These are phyloP conservation scores for Hermatobates lingyangjiaoensis DNA, from an alignment of 1,140 invertebrate genomes.

Conservation along the genomic window DNA sequence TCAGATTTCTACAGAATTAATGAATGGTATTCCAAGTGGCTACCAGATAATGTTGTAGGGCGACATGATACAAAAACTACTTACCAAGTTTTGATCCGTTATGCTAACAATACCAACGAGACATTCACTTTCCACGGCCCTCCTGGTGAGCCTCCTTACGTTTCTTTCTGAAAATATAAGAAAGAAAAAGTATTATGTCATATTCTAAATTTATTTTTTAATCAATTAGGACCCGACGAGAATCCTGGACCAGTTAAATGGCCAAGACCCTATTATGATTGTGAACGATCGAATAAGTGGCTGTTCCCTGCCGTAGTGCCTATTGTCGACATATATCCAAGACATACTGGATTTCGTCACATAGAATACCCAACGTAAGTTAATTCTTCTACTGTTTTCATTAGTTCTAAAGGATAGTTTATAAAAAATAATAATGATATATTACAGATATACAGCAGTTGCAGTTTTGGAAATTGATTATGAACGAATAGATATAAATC, in stretches of 20 bases:
- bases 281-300: conserved; percentile 89
- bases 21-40: conserved; percentile 78
- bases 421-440: conserved; percentile 2
- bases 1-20: conserved; percentile 78
- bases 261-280: conserved; percentile 91
- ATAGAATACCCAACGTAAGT: conserved; percentile 85
- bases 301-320: conserved; percentile 80
- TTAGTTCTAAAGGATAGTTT: neutral
- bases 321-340: conserved; percentile 84
- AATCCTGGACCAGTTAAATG: conserved; percentile 77
- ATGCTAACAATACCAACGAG: conserved; percentile 89
- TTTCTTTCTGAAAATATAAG: conserved; percentile 11
- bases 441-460: conserved; percentile 67
- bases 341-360: conserved; percentile 85
- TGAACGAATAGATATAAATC: conserved; percentile 94
- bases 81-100: conserved; percentile 73
- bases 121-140: conserved; percentile 87
- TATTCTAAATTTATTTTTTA: neutral
- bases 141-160: conserved; percentile 31
- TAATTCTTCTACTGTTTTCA: conserved; percentile 13
- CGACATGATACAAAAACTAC: conserved; percentile 89
- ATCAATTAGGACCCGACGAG: conserved; percentile 52
- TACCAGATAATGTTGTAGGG: conserved; percentile 63
- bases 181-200: neutral
- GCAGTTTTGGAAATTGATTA: conserved; percentile 91